A percentile compares a stretch with the other conserved stretches of the same genome.
These are phyloP conservation scores for Callosobruchus maculatus DNA, from an alignment of 2,888 invertebrate species.

Conservation along the genomic window DNA sequence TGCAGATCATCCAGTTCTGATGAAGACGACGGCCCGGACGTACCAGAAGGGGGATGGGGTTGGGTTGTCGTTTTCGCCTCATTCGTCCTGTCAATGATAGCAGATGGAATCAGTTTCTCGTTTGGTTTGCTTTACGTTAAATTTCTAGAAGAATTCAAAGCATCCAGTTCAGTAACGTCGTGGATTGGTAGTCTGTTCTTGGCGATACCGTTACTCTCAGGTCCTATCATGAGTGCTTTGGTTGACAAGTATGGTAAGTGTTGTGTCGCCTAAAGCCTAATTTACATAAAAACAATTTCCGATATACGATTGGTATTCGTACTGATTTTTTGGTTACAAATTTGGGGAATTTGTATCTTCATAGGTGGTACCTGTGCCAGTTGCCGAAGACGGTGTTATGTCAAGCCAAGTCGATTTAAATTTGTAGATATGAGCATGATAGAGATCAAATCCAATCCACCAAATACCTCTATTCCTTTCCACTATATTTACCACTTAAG, in stretches of 20 bases:
- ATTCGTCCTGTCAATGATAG: constrained; percentile 81
- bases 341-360: no score
- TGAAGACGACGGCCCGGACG: constrained; percentile 45
- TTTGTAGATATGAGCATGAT: no score
- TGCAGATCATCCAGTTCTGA: constrained; percentile 13
- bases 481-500: no score
- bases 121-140: constrained; percentile 87
- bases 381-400: no score
- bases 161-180: constrained; percentile 81
- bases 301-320: no score
- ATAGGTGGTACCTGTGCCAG: no score
- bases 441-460: no score
- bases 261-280: no score
- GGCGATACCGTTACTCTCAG: constrained; percentile 67
- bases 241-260: constrained; percentile 69
- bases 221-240: constrained; percentile 72
- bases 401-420: no score
- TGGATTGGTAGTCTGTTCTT: constrained; percentile 38
- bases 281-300: not conserved
- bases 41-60: constrained; percentile 84
- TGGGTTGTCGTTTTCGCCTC: constrained; percentile 88
- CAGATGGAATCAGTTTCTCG: constrained; percentile 90
- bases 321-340: no score
- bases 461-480: no score
- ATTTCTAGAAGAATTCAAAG: constrained; percentile 77